A percentile compares a stretch with the other conserved stretches of the same genome.
phyloP scores from a whole-genome alignment of 2,888 invertebrate genomes.

The Baccha elongata region DNA sequence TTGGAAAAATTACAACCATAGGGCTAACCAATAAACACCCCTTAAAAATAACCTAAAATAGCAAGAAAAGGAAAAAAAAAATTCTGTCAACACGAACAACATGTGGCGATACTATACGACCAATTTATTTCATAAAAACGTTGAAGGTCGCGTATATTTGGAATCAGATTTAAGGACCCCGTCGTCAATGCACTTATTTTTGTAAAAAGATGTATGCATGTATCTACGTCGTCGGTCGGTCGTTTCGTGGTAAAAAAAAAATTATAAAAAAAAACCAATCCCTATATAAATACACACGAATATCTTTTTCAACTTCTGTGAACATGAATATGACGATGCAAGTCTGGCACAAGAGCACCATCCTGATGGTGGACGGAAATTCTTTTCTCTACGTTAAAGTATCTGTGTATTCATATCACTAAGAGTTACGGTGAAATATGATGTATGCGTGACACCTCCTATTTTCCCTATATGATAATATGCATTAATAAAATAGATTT shows the following conservation, averaged over 20 bases:
- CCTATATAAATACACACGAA: not conserved
- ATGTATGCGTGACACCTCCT: constrained; percentile 72
- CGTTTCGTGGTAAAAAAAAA: constrained; percentile 61
- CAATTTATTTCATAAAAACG: constrained; percentile 37
- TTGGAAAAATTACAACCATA: constrained; percentile 35
- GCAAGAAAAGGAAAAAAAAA: constrained; percentile 11
- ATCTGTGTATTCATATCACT: not conserved
- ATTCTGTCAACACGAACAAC: constrained; percentile 45
- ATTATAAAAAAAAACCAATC: constrained; percentile 33
- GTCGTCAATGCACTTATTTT: constrained; percentile 48
- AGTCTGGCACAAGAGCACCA: not conserved
- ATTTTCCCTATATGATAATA: constrained; percentile 71
- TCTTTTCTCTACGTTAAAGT: not conserved
- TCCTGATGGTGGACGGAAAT: constrained; percentile 18
- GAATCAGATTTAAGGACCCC: constrained; percentile 52
- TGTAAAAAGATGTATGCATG: constrained; percentile 16
- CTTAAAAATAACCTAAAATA: constrained; percentile 42
- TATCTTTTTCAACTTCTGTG: not conserved
- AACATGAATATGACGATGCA: constrained; percentile 2
- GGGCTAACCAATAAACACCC: constrained; percentile 46
- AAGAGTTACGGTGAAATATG: constrained; percentile 60
- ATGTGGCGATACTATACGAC: constrained; percentile 48
- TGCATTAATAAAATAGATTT: constrained; percentile 75
- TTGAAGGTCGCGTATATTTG: constrained; percentile 46
- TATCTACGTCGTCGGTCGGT: too few relatives aligned